Percentiles rank a stretch among this genome's conserved stretches.
Evolutionary conservation across 2,797 vertebrate genomes (phyloP).

Genomic region (Momotus momota): DNA sequence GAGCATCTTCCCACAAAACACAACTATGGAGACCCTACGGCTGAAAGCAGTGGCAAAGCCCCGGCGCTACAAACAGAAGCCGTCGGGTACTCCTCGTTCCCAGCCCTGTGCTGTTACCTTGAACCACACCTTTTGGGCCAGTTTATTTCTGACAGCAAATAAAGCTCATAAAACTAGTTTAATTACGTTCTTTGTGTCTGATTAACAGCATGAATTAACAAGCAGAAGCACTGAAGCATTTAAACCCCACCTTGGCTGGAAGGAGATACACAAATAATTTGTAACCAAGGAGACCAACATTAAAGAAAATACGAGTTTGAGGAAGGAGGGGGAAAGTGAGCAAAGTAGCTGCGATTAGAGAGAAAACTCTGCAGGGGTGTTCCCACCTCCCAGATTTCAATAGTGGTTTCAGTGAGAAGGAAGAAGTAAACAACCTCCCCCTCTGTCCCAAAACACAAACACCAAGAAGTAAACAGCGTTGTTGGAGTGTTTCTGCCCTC

Average conservation of each 20-base stretch:
- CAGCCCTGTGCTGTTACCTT: conserved; percentile 27
- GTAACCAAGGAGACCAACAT: conserved; percentile 43
- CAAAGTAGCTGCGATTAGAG: neutral
- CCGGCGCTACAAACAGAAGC: neutral
- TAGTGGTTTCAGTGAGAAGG: neutral
- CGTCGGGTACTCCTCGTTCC: neutral
- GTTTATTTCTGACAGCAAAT: conserved; percentile 60
- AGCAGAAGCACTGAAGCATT: conserved; percentile 43
- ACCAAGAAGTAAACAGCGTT: neutral
- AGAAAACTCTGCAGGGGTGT: neutral
- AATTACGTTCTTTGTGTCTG: conserved; percentile 71
- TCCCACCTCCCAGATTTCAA: neutral
- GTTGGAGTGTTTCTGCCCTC: too few species aligned
- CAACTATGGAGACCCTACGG: fast-evolving
- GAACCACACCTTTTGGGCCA: conserved; percentile 24
- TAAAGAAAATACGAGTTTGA: neutral
- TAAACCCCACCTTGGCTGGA: conserved; percentile 75
- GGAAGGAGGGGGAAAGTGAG: neutral
- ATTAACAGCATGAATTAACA: conserved; percentile 77
- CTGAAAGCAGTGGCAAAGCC: neutral
- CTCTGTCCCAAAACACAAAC: neutral
- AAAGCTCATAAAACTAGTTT: conserved; percentile 70
- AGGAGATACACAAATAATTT: conserved; percentile 56
- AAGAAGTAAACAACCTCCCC: neutral
- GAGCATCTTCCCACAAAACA: fast-evolving